A percentile compares a stretch with the other conserved stretches of the same genome.
phyloP scores from a whole-genome alignment of 2,888 invertebrate genomes.

The Leucoptera coffeella region DNA sequence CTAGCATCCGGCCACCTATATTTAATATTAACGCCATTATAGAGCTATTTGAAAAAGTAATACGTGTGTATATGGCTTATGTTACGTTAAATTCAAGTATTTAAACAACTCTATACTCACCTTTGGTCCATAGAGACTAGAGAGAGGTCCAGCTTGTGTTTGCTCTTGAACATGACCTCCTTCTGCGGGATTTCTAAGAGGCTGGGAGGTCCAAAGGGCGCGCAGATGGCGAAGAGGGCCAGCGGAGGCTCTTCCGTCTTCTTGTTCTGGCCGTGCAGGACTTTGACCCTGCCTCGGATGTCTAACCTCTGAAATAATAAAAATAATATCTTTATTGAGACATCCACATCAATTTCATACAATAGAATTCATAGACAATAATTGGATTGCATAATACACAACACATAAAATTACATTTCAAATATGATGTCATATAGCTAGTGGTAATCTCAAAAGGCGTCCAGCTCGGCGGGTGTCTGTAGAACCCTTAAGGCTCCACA shows the following conservation, averaged over 20 bases:
- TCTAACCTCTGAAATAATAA: conserved; percentile 76
- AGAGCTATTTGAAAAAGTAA: too few species aligned
- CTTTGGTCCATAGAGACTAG: conserved; percentile 96
- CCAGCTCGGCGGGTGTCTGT: too few species aligned
- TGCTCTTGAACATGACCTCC: conserved; percentile 99
- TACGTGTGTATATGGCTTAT: too few species aligned
- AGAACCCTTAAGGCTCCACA: too few species aligned
- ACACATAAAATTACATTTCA: too few species aligned
- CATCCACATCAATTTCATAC: too few species aligned
- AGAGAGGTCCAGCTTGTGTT: conserved; percentile 95
- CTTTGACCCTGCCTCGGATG: conserved; percentile 93
- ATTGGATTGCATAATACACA: too few species aligned
- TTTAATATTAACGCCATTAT: too few species aligned
- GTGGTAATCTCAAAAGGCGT: too few species aligned
- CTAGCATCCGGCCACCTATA: too few species aligned
- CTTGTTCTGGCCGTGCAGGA: conserved; percentile 93
- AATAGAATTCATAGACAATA: too few species aligned
- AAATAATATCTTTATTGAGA: conserved; percentile 4
- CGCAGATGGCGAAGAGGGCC: conserved; percentile 95
- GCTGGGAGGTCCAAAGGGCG: conserved; percentile 97
- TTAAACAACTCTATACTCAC: conserved; percentile 23
- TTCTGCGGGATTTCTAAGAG: conserved; percentile 95
- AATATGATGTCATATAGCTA: too few species aligned
- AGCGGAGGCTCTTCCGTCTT: conserved; percentile 91
- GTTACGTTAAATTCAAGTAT: not conserved